These are phyloP conservation scores for Chaetophractus vellerosus DNA, from an alignment of 2,797 vertebrate genomes.

Conservation along the genomic window DNA sequence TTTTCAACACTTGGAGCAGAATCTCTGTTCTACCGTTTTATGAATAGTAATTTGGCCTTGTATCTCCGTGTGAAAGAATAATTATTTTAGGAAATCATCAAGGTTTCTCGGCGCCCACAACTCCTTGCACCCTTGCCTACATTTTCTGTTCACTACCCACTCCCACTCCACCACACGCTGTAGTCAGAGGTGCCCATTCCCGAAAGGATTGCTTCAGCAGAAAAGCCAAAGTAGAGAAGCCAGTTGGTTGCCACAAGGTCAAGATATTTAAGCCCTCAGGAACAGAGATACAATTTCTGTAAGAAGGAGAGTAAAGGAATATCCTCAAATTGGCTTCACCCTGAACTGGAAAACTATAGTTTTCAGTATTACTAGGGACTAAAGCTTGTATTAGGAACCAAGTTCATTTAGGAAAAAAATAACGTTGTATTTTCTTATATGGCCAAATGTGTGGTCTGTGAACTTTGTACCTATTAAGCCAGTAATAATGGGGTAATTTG, in stretches of 20 bases:
- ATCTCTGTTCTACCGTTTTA: neutral
- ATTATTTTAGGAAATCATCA: neutral
- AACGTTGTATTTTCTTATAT: neutral
- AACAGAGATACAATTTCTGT: neutral
- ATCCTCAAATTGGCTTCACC: neutral
- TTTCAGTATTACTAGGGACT: neutral
- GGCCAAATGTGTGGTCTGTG: neutral
- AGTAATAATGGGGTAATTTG: neutral
- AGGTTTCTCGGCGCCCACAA: neutral
- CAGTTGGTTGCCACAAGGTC: neutral
- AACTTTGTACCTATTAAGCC: neutral
- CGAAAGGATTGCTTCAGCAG: neutral
- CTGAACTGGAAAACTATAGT: neutral
- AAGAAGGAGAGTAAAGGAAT: neutral
- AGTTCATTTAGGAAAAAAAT: neutral
- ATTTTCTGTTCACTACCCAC: neutral
- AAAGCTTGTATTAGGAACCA: neutral
- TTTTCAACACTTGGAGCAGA: neutral
- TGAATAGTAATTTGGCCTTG: conserved; percentile 15
- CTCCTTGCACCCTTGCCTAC: neutral
- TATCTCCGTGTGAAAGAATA: neutral
- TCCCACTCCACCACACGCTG: neutral
- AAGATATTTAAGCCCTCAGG: neutral
- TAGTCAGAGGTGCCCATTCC: neutral
- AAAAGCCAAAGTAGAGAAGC: neutral